Percentiles rank a stretch among this genome's conserved stretches.
phyloP scores from a whole-genome alignment of 2,888 invertebrate genomes.

The Saturnia pavonia region DNA sequence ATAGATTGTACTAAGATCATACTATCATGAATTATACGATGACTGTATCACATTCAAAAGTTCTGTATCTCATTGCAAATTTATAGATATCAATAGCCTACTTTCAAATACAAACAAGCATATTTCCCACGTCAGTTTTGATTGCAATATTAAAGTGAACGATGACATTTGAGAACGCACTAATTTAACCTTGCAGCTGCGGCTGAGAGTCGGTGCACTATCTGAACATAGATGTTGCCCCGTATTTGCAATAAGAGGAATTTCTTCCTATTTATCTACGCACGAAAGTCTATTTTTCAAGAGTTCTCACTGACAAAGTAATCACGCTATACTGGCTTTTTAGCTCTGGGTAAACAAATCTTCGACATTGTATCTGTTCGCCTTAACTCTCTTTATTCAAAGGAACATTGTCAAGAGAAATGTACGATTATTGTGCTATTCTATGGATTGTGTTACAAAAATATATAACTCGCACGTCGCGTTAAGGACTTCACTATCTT shows the following conservation, averaged over 20 bases:
- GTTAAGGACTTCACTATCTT: conserved; percentile 59
- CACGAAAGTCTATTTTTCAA: conserved; percentile 63
- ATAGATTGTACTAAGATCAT: background rate
- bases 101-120: conserved; percentile 72
- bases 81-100: conserved; percentile 65
- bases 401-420: conserved; percentile 80
- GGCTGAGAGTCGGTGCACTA: conserved; percentile 53
- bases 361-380: conserved; percentile 77
- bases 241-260: conserved; percentile 41
- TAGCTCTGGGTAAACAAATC: conserved; percentile 75
- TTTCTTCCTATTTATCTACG: conserved; percentile 53
- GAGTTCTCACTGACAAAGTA: conserved; percentile 45
- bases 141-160: conserved; percentile 77
- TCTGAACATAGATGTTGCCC: conserved; percentile 57
- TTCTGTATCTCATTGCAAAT: conserved; percentile 71
- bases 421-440: conserved; percentile 79
- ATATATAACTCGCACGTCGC: conserved; percentile 69
- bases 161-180: conserved; percentile 74
- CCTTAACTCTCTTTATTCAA: conserved; percentile 79
- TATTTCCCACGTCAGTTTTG: conserved; percentile 80
- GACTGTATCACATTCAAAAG: conserved; percentile 58
- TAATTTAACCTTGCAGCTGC: conserved; percentile 67
- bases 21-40: conserved; percentile 21
- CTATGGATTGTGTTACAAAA: conserved; percentile 78
- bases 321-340: conserved; percentile 69